Evolutionary conservation across 2,113 vertebrate species (phyloP), one percentile per base, ranked within the genome.

Genomic region (Sander lucioperca): DNA sequence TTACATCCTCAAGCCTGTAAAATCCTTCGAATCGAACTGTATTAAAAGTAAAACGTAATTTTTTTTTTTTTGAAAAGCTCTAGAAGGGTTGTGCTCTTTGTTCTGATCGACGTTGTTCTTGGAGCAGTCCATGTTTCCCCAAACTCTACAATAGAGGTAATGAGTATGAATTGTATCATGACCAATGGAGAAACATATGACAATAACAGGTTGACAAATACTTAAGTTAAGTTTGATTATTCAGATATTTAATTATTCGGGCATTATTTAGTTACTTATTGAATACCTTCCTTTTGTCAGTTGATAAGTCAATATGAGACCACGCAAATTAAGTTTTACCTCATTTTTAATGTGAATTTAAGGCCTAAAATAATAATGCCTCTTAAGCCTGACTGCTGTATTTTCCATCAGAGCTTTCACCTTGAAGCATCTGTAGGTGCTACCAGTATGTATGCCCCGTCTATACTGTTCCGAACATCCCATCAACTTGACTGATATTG

Each of bases 391-490:
- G n/a, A 51, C n/a, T 33, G 51, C 53, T 61, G 18, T 9, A 12
- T 18, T 54, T n/a, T 48, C 53, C 27, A 30, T 66, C 58, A 56
- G 57, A 77, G 71, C 66, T 50, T 76, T 68, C 6, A 54, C 80
- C 77, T 83, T 82, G 74, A 83, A 51, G 11, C 65, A 36, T 70
- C 53, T 84, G 58, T 23, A 33, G 43, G 43, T 18, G 36, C 72
- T 1, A 27, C 39, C 74, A 33, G 83, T 73, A 76, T 78, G 77
- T 84, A 80, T 48, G 21, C 21, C 80, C 75, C 25, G 10, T 74
- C 50, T 80, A 51, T 50, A 64, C 66, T 45, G 79, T 85, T 86
- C 79, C 62, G 86, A 89, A 83, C 74, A 71, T 65, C 84, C 71
- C 82, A 79, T 89, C 83, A 67, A 18, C 57, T 69, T 86, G 76